These are phyloP conservation scores for Xylophagus ater DNA, from an alignment of 2,888 invertebrate species.

Conservation along the genomic window DNA sequence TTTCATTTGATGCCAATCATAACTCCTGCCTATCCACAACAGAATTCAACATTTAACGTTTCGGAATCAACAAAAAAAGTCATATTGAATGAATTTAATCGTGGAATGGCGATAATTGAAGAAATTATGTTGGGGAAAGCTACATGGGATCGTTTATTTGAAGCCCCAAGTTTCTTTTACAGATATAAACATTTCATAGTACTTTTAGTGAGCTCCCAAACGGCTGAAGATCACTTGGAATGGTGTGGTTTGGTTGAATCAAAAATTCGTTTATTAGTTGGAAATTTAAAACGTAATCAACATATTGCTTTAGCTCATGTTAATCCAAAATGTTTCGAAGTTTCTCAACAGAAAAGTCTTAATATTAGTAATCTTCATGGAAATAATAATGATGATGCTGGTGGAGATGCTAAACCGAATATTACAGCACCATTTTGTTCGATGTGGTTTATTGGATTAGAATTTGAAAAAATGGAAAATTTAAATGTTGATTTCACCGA, in stretches of 20 bases:
- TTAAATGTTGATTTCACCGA: slow-evolving; percentile 86
- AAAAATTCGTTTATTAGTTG: slow-evolving; percentile 84
- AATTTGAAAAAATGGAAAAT: slow-evolving; percentile 78
- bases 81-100: slow-evolving; percentile 83
- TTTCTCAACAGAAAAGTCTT: slow-evolving; percentile 34
- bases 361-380: no score
- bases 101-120: slow-evolving; percentile 61
- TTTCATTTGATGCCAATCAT: slow-evolving; percentile 98
- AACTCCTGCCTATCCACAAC: no score
- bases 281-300: slow-evolving; percentile 79
- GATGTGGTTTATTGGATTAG: slow-evolving; percentile 97
- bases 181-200: slow-evolving; percentile 93
- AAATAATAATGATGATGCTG: neutral
- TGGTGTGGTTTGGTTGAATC: slow-evolving; percentile 97
- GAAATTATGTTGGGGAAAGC: slow-evolving; percentile 80
- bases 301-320: slow-evolving; percentile 89
- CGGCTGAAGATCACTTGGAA: slow-evolving; percentile 79
- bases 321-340: slow-evolving; percentile 76
- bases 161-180: slow-evolving; percentile 82
- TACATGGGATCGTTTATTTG: slow-evolving; percentile 85
- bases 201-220: slow-evolving; percentile 68
- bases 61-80: slow-evolving; percentile 84
- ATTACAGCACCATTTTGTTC: slow-evolving; percentile 51
- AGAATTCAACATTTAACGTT: slow-evolving; percentile 98
- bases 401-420: slow-evolving; percentile 11